Evolutionary conservation across 2,888 invertebrate genomes (phyloP), one percentile per base, ranked within the genome.

Genomic region (Tachina lurida): DNA sequence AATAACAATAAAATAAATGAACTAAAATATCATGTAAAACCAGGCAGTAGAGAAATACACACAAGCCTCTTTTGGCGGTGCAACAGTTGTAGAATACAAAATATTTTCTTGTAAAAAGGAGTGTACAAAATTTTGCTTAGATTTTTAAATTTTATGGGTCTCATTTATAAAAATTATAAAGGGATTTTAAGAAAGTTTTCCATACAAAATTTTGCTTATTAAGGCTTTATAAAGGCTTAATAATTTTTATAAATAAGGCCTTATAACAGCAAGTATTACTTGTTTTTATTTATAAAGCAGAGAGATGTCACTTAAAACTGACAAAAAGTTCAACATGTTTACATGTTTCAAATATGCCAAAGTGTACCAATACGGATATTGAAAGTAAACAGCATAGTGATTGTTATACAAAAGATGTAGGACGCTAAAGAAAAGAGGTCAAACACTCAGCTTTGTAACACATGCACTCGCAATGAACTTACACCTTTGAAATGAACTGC

Each of bases 1-100:
- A 56, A 65, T 45, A 75, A 54, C 47, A 76, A 76, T 76, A 76
- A 58, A 76, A 67, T 67, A 76, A 67, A 76, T 58, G 67, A 67
- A 76, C 76, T 58, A 10, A 67, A 31, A 67, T 19, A 41, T 15
- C 13, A 76, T 67, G 45, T n/a, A 56, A 31, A 31, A 10, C 3
- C 9, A 19, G 13, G 39, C 13, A 12, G 13, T 43, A 47, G 15
- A 10, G 7, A 19, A n/a, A 10, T 22, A 56, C 56, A 76, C 9
- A 0, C 15, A 15, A 5, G 4, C 76, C 76, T 67, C 15, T 10
- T 41, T 67, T 15, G 41, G 41, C 67, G 3, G 10, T 17, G 5
- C 7, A 17, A 76, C 12, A 10, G 9, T 56, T 2, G 1, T 10
- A 41, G n/a, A 22, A 15, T 4, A 15, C 3, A 41, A 41, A 39